Evolutionary conservation across 2,888 invertebrate species (phyloP).

Genomic region (Lacanobia wlatinum): DNA sequence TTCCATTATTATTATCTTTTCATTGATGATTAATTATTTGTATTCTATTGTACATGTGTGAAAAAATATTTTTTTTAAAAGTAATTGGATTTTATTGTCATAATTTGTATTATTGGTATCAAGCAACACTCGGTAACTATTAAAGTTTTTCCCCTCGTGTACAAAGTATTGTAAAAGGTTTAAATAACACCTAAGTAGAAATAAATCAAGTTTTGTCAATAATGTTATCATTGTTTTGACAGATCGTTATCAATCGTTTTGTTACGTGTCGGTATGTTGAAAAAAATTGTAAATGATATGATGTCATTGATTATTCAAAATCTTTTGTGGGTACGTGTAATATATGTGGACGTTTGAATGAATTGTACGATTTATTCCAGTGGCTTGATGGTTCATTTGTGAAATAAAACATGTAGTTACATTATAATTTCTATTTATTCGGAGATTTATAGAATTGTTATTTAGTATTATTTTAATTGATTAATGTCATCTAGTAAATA

Average conservation of each 20-base stretch:
- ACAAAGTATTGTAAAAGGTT: not conserved
- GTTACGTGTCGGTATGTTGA: constrained; percentile 33
- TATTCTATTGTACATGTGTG: not conserved
- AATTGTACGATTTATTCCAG: not conserved
- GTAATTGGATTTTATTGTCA: not conserved
- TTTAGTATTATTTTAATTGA: constrained; percentile 72
- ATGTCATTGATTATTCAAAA: not conserved
- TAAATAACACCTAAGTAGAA: not conserved
- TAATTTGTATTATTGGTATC: not conserved
- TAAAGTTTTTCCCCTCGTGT: not conserved
- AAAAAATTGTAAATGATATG: not conserved
- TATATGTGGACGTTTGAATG: not conserved
- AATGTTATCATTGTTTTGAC: constrained; percentile 9
- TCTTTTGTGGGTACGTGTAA: constrained; percentile 15
- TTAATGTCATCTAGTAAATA: constrained; percentile 82
- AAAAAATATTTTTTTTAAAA: not conserved
- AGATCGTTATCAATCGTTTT: not conserved
- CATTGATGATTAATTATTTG: not conserved
- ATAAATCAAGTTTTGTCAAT: not conserved
- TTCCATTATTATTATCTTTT: not conserved
- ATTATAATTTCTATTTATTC: constrained; percentile 86
- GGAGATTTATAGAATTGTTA: constrained; percentile 81
- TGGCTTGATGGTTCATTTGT: constrained; percentile 8
- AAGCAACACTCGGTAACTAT: not conserved
- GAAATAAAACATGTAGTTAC: constrained; percentile 74